A percentile compares a stretch with the other conserved stretches of the same genome.
Evolutionary conservation across 2,797 vertebrate genomes (phyloP).

Genomic region (Adrianichthys oophorus): DNA sequence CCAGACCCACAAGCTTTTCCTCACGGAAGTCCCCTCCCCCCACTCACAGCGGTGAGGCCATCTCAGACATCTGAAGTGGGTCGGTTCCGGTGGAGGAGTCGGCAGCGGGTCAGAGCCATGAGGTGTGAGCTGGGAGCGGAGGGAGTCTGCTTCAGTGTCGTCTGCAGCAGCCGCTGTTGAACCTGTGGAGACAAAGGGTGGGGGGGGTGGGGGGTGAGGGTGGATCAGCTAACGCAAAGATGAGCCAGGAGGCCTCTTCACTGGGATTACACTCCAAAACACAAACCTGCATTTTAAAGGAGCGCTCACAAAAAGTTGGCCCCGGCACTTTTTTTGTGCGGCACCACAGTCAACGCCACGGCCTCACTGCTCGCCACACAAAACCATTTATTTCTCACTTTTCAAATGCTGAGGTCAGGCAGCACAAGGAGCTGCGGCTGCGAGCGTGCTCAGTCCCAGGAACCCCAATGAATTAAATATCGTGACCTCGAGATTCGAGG

Average conservation of each 20-base stretch:
- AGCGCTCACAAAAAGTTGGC: background rate
- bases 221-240: conserved; percentile 74
- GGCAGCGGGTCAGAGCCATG: conserved; percentile 34
- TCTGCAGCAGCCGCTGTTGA: conserved; percentile 12
- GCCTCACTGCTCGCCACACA: too few species aligned
- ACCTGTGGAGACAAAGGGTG: conserved; percentile 5
- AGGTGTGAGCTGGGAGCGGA: conserved; percentile 30
- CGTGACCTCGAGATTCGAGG: conserved; percentile 65
- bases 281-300: conserved; percentile 3
- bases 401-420: conserved; percentile 20
- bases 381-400: background rate
- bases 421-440: conserved; percentile 21
- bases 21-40: conserved; percentile 55
- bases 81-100: conserved; percentile 23
- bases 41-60: too few species aligned
- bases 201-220: conserved; percentile 14
- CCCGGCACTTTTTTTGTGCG: too few species aligned
- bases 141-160: conserved; percentile 16
- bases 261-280: conserved; percentile 36
- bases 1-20: conserved; percentile 8
- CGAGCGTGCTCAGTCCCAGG: background rate
- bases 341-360: too few species aligned
- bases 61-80: conserved; percentile 20
- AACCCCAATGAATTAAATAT: conserved; percentile 81
- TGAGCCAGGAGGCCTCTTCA: conserved; percentile 50